phyloP scores from a whole-genome alignment of 2,113 vertebrate genomes.

The Chauna torquata region DNA sequence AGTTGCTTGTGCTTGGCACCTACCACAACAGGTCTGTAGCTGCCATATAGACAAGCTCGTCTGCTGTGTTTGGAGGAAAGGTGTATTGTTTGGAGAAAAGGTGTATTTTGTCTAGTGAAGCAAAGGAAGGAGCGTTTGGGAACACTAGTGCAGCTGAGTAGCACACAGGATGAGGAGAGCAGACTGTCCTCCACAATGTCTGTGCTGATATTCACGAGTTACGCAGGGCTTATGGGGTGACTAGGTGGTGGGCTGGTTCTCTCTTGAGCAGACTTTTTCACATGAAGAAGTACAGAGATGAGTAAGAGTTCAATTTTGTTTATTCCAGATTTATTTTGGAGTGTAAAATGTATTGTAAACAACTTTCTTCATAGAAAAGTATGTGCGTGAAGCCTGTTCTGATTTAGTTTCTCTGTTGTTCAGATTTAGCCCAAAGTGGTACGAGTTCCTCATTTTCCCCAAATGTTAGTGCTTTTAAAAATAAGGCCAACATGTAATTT shows the following conservation, averaged over 20 bases:
- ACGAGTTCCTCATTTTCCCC: not conserved
- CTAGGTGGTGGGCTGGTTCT: not conserved
- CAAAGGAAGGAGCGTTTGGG: not conserved
- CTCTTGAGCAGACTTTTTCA: not conserved
- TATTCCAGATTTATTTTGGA: not conserved
- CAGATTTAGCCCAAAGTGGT: not conserved
- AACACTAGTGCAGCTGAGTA: not conserved
- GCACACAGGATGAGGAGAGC: fast-evolving
- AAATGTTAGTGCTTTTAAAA: not conserved
- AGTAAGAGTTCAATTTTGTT: constrained; percentile 14
- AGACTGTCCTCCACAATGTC: not conserved
- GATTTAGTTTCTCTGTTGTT: not conserved
- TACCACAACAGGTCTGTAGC: not conserved
- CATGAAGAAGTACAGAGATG: not conserved
- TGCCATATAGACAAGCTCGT: not conserved
- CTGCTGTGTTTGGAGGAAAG: not conserved
- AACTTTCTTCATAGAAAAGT: not conserved
- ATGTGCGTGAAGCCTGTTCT: not conserved
- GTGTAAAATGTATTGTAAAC: not conserved
- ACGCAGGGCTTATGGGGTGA: not conserved
- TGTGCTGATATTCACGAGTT: not conserved
- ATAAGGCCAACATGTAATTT: not conserved
- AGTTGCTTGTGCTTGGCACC: not conserved
- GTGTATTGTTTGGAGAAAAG: not conserved
- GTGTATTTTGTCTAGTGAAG: not conserved